Evolutionary conservation across 2,797 vertebrate genomes (phyloP).

Genomic region (Telmatherina bonti): DNA sequence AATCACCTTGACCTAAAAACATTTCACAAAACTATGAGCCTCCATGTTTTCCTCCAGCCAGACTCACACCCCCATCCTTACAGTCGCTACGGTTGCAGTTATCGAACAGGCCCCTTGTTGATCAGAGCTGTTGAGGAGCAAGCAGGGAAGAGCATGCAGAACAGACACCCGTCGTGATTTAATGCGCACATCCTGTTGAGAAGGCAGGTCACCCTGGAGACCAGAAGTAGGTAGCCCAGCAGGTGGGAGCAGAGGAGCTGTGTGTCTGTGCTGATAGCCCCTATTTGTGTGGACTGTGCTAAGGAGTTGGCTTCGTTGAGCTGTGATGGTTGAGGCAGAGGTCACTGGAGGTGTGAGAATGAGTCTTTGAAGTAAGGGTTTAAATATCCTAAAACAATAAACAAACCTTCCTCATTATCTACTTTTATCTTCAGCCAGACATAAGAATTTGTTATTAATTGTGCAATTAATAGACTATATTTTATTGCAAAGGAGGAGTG

Average conservation of each 20-base stretch:
- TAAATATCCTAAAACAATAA: neutral
- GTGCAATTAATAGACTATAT: neutral
- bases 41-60: constrained; percentile 38
- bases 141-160: constrained; percentile 37
- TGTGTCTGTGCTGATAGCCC: constrained; percentile 6
- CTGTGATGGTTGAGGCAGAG: constrained; percentile 1
- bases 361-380: neutral
- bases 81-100: constrained; percentile 42
- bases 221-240: constrained; percentile 41
- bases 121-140: constrained; percentile 30
- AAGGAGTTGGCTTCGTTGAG: constrained; percentile 21
- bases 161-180: constrained; percentile 44
- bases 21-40: constrained; percentile 26
- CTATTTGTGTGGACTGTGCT: constrained; percentile 45
- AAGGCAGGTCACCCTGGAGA: constrained; percentile 55
- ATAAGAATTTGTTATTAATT: neutral
- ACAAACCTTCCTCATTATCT: neutral
- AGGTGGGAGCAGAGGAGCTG: constrained; percentile 36
- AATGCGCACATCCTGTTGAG: constrained; percentile 63
- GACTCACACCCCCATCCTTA: constrained; percentile 44
- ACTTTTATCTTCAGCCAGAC: neutral
- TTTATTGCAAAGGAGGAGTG: neutral
- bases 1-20: constrained; percentile 59
- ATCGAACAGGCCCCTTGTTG: constrained; percentile 50
- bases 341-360: neutral